These are phyloP conservation scores for Hystrix cristata DNA, from an alignment of 2,113 vertebrate genomes.

Conservation along the genomic window DNA sequence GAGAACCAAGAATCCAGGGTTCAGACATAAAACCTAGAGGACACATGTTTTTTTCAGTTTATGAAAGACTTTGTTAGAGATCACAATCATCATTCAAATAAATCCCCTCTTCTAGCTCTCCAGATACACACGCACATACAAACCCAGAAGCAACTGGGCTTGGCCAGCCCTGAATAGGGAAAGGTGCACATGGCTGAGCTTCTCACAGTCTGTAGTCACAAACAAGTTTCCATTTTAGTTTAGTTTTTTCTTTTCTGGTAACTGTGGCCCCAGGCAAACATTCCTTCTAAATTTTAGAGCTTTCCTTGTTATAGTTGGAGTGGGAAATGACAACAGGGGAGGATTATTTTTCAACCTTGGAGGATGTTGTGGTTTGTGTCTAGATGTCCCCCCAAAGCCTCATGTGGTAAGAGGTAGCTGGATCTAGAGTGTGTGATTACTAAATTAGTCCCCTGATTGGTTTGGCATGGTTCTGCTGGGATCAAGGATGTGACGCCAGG, in stretches of 20 bases:
- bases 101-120: not conserved
- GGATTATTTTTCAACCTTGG: not conserved
- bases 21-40: not conserved
- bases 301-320: not conserved
- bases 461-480: too few relatives aligned
- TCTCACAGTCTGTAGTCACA: not conserved
- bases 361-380: too few relatives aligned
- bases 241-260: not conserved
- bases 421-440: too few relatives aligned
- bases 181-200: not conserved
- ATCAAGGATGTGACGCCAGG: too few relatives aligned
- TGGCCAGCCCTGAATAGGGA: not conserved
- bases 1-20: not conserved
- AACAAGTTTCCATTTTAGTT: not conserved
- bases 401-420: too few relatives aligned
- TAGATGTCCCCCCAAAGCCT: too few relatives aligned
- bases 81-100: not conserved
- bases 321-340: not conserved
- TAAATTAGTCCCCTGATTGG: too few relatives aligned
- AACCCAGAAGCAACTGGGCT: not conserved
- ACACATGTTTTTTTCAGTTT: not conserved
- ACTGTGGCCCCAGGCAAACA: not conserved
- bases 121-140: not conserved
- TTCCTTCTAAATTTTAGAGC: not conserved
- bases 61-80: slow-evolving; percentile 32